phyloP scores from a whole-genome alignment of 2,113 vertebrate species.

The Varanus komodoensis region DNA sequence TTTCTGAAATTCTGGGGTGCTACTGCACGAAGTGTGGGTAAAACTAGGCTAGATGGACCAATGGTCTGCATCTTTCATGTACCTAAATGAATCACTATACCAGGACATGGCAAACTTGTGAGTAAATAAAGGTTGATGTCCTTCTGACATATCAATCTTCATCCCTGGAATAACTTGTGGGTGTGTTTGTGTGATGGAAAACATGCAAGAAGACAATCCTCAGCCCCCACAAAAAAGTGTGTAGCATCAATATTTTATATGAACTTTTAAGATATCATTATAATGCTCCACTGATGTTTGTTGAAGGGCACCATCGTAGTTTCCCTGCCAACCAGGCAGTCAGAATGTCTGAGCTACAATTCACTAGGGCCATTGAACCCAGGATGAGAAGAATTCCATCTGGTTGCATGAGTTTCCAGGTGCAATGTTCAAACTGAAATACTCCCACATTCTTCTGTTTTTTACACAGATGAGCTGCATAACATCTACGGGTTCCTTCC shows the following conservation, averaged over 20 bases:
- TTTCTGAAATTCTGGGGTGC: background rate
- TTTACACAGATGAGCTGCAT: conserved; percentile 53
- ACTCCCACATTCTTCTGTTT: conserved; percentile 50
- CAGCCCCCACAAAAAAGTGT: background rate
- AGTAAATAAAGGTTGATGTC: background rate
- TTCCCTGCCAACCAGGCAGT: conserved; percentile 35
- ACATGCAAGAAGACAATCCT: background rate
- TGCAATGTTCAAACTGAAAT: conserved; percentile 51
- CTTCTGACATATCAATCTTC: no score
- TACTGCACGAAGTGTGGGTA: background rate
- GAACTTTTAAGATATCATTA: conserved; percentile 17
- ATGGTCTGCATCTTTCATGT: background rate
- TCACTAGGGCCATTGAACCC: conserved; percentile 2
- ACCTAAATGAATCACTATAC: background rate
- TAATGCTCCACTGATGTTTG: background rate
- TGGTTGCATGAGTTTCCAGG: conserved; percentile 55
- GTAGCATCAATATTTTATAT: background rate
- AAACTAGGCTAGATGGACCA: background rate
- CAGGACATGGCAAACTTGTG: background rate
- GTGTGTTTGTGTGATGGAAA: background rate
- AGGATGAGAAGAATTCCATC: conserved; percentile 19
- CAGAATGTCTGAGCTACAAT: conserved; percentile 28
- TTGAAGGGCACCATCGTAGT: conserved; percentile 19
- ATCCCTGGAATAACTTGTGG: background rate
- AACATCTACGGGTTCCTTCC: conserved; percentile 39